Evolutionary conservation across 2,797 vertebrate species (phyloP).

Genomic region (Anguilla megastoma): DNA sequence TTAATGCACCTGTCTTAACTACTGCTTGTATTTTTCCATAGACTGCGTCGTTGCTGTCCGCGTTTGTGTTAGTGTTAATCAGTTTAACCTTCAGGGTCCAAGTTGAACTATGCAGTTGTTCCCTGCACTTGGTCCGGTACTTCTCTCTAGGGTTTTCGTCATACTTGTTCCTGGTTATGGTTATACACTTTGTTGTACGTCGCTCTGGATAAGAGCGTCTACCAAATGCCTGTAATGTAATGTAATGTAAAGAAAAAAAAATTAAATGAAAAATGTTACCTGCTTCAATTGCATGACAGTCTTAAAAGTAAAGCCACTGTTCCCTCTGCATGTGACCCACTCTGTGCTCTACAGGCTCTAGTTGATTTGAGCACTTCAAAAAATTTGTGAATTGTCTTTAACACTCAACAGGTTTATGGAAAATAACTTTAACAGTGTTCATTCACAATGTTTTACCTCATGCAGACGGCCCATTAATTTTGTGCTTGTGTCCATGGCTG

Average conservation of each 20-base stretch:
- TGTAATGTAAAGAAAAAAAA: background rate
- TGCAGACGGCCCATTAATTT: constrained; percentile 21
- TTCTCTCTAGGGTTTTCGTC: too few relatives aligned
- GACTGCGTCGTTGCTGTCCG: too few relatives aligned
- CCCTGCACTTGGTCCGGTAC: too few relatives aligned
- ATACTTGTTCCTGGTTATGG: too few relatives aligned
- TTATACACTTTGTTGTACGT: too few relatives aligned
- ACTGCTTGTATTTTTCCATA: too few relatives aligned
- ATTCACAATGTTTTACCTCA: background rate
- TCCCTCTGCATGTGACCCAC: background rate
- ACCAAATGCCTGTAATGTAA: too few relatives aligned
- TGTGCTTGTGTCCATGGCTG: background rate
- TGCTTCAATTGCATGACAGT: background rate
- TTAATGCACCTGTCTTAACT: too few relatives aligned
- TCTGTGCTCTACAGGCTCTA: background rate
- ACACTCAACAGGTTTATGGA: background rate
- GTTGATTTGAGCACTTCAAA: background rate
- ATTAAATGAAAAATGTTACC: background rate
- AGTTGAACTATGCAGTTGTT: too few relatives aligned
- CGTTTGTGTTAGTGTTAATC: too few relatives aligned
- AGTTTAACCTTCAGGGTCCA: too few relatives aligned
- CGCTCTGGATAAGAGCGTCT: too few relatives aligned
- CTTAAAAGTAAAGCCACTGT: background rate
- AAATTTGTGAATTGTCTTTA: background rate
- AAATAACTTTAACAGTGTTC: constrained; percentile 3